Evolutionary conservation across 2,888 invertebrate genomes (phyloP), one percentile per base, ranked within the genome.

Genomic region (Eumacrocentrus americanus): DNA sequence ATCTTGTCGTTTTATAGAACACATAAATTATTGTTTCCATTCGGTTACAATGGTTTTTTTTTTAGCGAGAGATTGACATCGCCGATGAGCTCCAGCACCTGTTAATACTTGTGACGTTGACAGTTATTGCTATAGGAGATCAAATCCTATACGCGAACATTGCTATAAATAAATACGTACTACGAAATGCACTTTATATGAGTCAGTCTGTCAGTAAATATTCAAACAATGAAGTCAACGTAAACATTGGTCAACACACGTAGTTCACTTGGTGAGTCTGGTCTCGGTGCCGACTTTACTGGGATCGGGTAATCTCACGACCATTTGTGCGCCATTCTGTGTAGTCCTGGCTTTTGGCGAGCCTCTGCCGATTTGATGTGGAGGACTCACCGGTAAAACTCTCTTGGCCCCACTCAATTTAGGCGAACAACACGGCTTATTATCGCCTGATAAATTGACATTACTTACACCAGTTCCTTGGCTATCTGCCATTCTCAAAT

Each of bases 271-370:
- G 3, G 79, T 77, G 55, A 78, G 69, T 65, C 76, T 77, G 25
- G 78, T 78, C 55, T 78, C 78, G 25, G 73, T 78, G 2, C 67
- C 70, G 14, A 79, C 75, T 68, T 78, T 78, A 53, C 76, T 78
- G 6, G 78, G 78, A 58, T 78, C 78, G 20, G 81, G 80, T 67
- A 81, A 70, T 70, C 80, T 77, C 7, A 81, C 81, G 12, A 81
- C 79, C 53, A 80, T 70, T 59, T 81, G 80, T 0, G 80, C 80
- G 7, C 78, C 79, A 47, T 78, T 78, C 55, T 78, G 79, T 65
- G 75, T 66, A 2, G 72, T 69, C 62, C 76, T 70, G 1, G 65
- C 56, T 40, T 65, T 71, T 4, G 57, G 64, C 7, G 73, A 73
- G 22, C 60, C 63, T 20, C 58, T 63, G 4, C 50, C 58, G 20